Evolutionary conservation across 1,140 invertebrate genomes (phyloP).

Genomic region (Scaptomyza pallida): DNA sequence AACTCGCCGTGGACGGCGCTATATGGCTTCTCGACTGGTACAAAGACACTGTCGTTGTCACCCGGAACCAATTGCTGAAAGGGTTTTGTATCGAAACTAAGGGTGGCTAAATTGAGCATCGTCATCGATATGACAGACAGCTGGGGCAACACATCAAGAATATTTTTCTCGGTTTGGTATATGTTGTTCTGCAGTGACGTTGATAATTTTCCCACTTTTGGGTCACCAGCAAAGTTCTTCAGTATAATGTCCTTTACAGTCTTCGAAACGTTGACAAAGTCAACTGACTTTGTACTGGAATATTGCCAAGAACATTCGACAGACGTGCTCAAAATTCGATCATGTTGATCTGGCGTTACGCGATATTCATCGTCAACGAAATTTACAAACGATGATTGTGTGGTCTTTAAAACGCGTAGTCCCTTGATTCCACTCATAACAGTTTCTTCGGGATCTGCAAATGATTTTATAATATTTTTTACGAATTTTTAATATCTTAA

Average conservation of each 20-base stretch:
- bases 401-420: slow-evolving; percentile 90
- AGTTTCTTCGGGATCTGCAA: slow-evolving; percentile 82
- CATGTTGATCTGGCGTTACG: slow-evolving; percentile 89
- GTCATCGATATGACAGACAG: slow-evolving; percentile 88
- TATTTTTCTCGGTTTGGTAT: slow-evolving; percentile 88
- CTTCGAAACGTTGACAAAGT: slow-evolving; percentile 88
- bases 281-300: slow-evolving; percentile 86
- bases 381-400: slow-evolving; percentile 90
- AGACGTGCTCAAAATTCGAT: slow-evolving; percentile 89
- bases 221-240: slow-evolving; percentile 90
- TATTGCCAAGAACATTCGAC: slow-evolving; percentile 90
- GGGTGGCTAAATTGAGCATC: slow-evolving; percentile 92
- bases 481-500: not conserved
- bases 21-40: slow-evolving; percentile 90
- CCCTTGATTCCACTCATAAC: slow-evolving; percentile 88
- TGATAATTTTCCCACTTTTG: slow-evolving; percentile 88
- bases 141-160: slow-evolving; percentile 88
- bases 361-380: slow-evolving; percentile 91
- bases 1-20: slow-evolving; percentile 90
- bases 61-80: slow-evolving; percentile 87
- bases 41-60: slow-evolving; percentile 88
- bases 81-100: slow-evolving; percentile 89
- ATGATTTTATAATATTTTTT: not conserved
- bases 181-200: slow-evolving; percentile 91
- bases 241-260: slow-evolving; percentile 88